Conservation (phyloP, 2,888 invertebrate species). For the Pyralis farinalis region DNA sequence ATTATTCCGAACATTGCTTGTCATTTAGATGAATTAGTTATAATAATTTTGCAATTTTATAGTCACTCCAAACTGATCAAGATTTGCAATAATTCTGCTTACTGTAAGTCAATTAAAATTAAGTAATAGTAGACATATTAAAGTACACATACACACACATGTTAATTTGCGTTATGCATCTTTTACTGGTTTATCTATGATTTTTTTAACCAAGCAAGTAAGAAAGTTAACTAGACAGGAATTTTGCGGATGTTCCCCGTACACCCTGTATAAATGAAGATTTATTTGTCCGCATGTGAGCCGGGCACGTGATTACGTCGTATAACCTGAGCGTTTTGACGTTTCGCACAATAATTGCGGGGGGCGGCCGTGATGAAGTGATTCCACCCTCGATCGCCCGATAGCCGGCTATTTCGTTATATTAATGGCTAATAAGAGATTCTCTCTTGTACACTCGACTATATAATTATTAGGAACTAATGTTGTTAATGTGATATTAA, state of each 20-base stretch:
- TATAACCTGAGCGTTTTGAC: slow-evolving; percentile 31
- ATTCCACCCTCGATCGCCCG: slow-evolving; percentile 43
- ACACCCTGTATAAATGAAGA: neutral
- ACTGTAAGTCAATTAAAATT: neutral
- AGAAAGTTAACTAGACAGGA: too few species aligned
- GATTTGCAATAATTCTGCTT: neutral
- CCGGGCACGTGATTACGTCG: slow-evolving; percentile 14
- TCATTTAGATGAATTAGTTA: neutral
- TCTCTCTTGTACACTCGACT: slow-evolving; percentile 18
- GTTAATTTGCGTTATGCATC: too few species aligned
- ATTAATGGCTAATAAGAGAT: slow-evolving; percentile 44
- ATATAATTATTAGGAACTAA: too few species aligned
- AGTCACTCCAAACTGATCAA: neutral
- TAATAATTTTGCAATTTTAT: slow-evolving; percentile 4
- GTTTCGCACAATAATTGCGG: slow-evolving; percentile 40
- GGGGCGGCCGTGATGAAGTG: slow-evolving; percentile 45
- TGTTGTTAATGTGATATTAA: too few species aligned
- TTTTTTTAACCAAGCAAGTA: too few species aligned
- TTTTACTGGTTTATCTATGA: too few species aligned
- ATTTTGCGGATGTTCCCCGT: too few species aligned
- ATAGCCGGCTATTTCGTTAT: slow-evolving; percentile 38
- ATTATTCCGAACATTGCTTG: neutral
- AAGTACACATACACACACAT: too few species aligned
- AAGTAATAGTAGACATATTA: too few species aligned
- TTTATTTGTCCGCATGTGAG: neutral